Base-by-base conservation (phyloP, 2,113 vertebrate genomes). In the Megaceryle maxima region DNA sequence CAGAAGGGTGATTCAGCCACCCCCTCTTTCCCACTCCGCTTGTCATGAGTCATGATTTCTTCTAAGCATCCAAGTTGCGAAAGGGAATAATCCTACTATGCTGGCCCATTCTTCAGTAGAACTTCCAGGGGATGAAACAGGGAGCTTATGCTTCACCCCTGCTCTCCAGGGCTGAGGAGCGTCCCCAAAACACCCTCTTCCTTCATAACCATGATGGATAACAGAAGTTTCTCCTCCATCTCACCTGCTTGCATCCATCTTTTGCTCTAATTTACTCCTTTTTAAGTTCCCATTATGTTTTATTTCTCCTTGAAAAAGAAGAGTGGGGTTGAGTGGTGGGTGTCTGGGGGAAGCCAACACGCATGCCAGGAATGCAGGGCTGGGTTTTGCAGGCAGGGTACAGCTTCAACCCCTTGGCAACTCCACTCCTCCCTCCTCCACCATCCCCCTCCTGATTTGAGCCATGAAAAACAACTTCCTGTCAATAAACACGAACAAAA, bases 401-500 rank as follows among this genome's bases (percentile, higher is more conserved):
- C 29, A 9, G 16, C 88, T 18, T 48, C 82, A 83, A 74, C 88
- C 0, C 0, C 92, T 91, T 97, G 97, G 97, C 96, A 64, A 14
- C 28, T 90, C 78, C 82, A 19, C 33, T 3, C 28, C 91, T 55
- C 41, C 79, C 33, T 3, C 28, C 88, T 59, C 35, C 72, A 19
- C 57, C 39, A 59, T 93, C 91, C 37, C 64, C 78, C 83, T 78
- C 92, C 95, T 37, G 91, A 74, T 96, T 15, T 66, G 69, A 93
- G 89, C 96, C 94, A 96, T 91, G 97, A 92, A 90, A 97, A 98
- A 97, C 97, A 97, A 97, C 98, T 98, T 98, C 97, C 98, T 98
- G 98, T 97, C 98, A 97, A 97, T 98, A 98, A 98, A 98, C 88
- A 94, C 1, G 97, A 98, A 98, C 97, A 97, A 97, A 98, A 96